These are phyloP conservation scores for Turritopsis rubra DNA, from an alignment of 30 jellyfish, hydroid and myxozoan species.

Conservation along the genomic window DNA sequence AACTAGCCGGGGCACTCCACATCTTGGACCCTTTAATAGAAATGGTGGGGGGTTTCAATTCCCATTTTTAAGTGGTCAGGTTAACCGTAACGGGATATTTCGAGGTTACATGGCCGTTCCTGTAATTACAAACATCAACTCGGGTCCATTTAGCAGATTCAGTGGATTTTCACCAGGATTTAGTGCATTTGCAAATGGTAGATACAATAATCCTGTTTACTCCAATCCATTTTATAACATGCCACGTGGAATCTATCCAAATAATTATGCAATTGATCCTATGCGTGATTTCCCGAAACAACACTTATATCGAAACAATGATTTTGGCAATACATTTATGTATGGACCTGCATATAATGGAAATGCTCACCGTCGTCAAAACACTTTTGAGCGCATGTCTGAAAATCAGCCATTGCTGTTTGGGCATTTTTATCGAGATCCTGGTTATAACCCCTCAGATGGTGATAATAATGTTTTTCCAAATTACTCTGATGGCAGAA, in stretches of 20 bases:
- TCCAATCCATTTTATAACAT: background rate
- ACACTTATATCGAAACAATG: conserved; percentile 13
- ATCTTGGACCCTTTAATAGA: background rate
- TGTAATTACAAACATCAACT: background rate
- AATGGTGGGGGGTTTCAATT: background rate
- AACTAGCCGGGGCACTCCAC: background rate
- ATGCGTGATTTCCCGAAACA: background rate
- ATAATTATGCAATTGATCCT: background rate
- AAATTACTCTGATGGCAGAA: conserved; percentile 13
- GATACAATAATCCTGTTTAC: background rate
- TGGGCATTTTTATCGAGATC: conserved; percentile 64
- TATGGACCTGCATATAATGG: background rate
- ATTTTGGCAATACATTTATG: conserved; percentile 14
- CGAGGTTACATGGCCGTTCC: conserved; percentile 87
- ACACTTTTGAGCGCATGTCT: conserved; percentile 52
- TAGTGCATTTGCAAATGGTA: background rate
- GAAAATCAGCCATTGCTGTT: conserved; percentile 52
- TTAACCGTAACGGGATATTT: conserved; percentile 9
- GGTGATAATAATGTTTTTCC: conserved; percentile 53
- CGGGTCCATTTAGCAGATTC: background rate
- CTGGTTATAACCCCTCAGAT: conserved; percentile 72
- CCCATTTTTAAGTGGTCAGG: conserved; percentile 3
- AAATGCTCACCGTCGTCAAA: conserved; percentile 1
- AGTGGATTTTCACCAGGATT: background rate
- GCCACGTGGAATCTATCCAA: background rate